Conservation (phyloP, 2,888 invertebrate species). For the Heliconius cydno region DNA sequence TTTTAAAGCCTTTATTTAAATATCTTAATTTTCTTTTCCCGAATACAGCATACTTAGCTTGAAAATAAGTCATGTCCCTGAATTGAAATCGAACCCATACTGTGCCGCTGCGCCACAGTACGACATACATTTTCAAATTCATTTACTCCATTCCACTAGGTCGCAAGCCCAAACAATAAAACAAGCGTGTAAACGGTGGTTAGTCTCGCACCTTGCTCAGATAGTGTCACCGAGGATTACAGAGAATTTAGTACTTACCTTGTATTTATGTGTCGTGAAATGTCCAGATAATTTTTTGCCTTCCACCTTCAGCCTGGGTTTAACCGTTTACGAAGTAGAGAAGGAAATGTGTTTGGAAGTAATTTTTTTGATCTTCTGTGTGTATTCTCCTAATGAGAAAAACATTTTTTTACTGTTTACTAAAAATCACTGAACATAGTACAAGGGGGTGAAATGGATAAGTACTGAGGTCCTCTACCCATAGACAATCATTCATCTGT, state of each 20-base stretch:
- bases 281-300: conserved; percentile 39
- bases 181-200: conserved; percentile 11
- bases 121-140: neutral
- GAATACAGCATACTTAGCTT: no score
- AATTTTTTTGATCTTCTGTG: neutral
- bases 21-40: no score
- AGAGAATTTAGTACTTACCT: conserved; percentile 32
- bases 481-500: no score
- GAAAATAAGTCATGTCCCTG: no score
- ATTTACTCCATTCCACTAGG: neutral
- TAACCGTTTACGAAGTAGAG: neutral
- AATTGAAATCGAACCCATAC: no score
- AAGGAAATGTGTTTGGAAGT: neutral
- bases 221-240: conserved; percentile 37
- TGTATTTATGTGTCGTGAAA: conserved; percentile 33
- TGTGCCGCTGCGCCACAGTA: no score
- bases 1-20: no score
- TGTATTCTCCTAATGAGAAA: neutral
- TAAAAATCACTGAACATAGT: no score
- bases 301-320: neutral
- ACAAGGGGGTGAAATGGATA: no score
- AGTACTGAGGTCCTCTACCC: no score
- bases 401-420: no score
- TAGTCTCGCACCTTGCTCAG: conserved; percentile 31
- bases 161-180: neutral